phyloP scores from a whole-genome alignment of 1,140 invertebrate species.

The Listronotus bonariensis region DNA sequence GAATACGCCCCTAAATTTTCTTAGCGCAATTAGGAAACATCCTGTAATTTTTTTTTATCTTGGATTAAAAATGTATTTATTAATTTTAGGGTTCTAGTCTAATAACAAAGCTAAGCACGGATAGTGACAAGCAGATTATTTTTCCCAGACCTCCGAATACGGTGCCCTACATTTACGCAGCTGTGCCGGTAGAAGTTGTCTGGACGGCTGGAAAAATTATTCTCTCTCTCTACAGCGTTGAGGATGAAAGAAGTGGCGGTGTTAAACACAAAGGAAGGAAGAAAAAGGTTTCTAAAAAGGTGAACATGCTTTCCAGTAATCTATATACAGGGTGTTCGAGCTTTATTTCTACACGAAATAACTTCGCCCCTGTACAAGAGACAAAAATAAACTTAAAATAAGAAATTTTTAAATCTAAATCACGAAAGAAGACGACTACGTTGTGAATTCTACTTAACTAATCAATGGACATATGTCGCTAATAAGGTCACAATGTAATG shows the following conservation, averaged over 20 bases:
- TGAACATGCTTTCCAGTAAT: too few species aligned
- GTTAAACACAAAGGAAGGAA: constrained; percentile 26
- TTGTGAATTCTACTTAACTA: too few species aligned
- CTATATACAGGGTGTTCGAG: not conserved
- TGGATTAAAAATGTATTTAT: not conserved
- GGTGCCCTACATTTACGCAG: constrained; percentile 16
- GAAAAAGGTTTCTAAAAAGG: constrained; percentile 26
- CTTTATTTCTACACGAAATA: too few species aligned
- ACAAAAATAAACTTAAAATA: too few species aligned
- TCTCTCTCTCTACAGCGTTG: constrained; percentile 42
- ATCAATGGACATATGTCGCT: too few species aligned
- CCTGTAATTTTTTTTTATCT: not conserved
- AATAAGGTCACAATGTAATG: not conserved
- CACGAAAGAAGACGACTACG: too few species aligned
- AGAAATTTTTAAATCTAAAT: too few species aligned
- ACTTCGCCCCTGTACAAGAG: too few species aligned
- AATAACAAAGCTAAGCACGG: constrained; percentile 16
- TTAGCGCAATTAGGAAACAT: too few species aligned
- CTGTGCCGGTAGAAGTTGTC: constrained; percentile 45
- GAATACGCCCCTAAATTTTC: too few species aligned
- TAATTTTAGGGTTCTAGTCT: constrained; percentile 11
- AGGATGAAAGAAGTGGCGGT: constrained; percentile 11
- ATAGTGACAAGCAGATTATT: constrained; percentile 32
- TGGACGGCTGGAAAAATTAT: constrained; percentile 48
- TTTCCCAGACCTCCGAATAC: constrained; percentile 38